Percentiles rank a stretch among this genome's conserved stretches.
phyloP scores from a whole-genome alignment of 2,797 vertebrate genomes.

The Megaceryle alcyon region DNA sequence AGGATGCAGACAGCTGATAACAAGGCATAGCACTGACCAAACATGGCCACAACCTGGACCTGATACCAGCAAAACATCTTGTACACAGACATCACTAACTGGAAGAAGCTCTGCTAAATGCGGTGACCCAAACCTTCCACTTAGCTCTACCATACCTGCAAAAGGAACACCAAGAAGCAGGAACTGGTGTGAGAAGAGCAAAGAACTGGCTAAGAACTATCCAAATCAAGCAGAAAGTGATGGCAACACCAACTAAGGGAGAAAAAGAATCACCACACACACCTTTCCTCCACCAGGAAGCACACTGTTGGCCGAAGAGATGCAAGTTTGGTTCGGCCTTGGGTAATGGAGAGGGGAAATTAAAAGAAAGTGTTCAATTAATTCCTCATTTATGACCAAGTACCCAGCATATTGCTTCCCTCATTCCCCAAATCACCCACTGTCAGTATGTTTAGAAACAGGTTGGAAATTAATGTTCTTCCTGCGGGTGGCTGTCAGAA shows the following conservation, averaged over 20 bases:
- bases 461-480: conserved; percentile 33
- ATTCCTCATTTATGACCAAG: conserved; percentile 24
- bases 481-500: neutral
- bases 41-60: neutral
- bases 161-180: neutral
- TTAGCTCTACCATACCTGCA: rapidly evolving
- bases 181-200: neutral
- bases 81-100: neutral
- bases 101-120: neutral
- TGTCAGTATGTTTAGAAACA: conserved; percentile 48
- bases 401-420: neutral
- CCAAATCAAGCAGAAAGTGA: neutral
- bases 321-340: neutral
- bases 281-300: neutral
- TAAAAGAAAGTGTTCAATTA: conserved; percentile 66
- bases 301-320: neutral
- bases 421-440: neutral
- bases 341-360: neutral
- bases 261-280: rapidly evolving
- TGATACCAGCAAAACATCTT: rapidly evolving
- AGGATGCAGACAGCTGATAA: rapidly evolving
- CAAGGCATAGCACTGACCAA: neutral
- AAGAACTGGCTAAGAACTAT: neutral
- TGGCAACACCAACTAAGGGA: neutral
- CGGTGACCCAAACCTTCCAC: rapidly evolving